Evolutionary conservation across 2,113 vertebrate species (phyloP), one percentile per base, ranked within the genome.

Genomic region (Macrotus californicus): DNA sequence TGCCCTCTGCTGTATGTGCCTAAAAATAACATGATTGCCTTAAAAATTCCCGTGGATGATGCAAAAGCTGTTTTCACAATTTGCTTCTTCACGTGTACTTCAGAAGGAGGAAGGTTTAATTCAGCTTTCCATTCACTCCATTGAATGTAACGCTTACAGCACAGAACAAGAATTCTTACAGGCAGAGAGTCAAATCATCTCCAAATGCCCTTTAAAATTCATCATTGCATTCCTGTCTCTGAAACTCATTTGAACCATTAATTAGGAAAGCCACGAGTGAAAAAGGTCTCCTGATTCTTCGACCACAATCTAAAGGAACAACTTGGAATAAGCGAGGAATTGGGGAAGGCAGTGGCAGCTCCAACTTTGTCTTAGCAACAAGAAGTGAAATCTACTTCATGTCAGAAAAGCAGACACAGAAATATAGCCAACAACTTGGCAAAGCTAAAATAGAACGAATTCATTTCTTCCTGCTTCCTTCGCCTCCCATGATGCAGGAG

Each of bases 1-100:
- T 96, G 97, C 97, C 97, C 96, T 97, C 97, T 97, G 85, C 94
- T 97, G 97, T 95, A 93, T 95, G 91, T 96, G 93, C 56, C 93
- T 96, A 95, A 97, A 95, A 95, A 96, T 96, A 94, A 86, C 97
- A 96, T 0, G 29, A 48, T 69, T 70, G n/a, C 29, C 88, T 94
- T 52, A 48, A 93, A 93, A 96, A 67, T 54, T 56, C 22, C 24
- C 6, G 3, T 36, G 15, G 22, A 82, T 46, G 31, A 93, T 18
- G 13, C 6, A 2, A 2, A 48, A 24, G 19, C 7, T 66, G 6
- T 76, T 96, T 95, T 7, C 24, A 75, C 66, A 15, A 86, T 82
- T 56, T 64, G 18, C 24, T 94, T 75, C 56, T 87, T 79, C 56
- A 24, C 1, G 3, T 21, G 3, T 1, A 21, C 18, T n/a, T 85